Base-by-base conservation (phyloP, 2,113 vertebrate genomes). In the Forbesichthys papilliferus region DNA sequence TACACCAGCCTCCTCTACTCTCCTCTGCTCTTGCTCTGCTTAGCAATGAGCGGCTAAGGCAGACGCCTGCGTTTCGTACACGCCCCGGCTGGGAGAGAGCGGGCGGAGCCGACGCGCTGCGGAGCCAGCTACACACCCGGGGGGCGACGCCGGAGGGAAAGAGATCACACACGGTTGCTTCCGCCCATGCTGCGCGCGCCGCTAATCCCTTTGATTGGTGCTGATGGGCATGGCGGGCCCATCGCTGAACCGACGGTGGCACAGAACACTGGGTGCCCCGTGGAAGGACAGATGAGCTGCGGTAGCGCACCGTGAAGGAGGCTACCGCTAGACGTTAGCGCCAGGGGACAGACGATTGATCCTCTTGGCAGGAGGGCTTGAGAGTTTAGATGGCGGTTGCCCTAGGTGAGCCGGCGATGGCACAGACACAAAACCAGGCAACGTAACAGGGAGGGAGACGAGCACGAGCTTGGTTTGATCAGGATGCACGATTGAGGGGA, bases 181-280 rank as follows among this genome's bases (percentile, higher is more conserved):
- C 88, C 88, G 84, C 82, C 71, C 71, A 87, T 88, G 79, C 86
- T 87, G 89, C 87, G 82, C 86, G 86, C 76, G 47, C 87, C 70
- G 81, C 92, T 92, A 91, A 92, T 93, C 89, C 87, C 27, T 27
- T 42, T 91, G 91, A 90, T 79, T 80, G 87, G 78, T 91, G 93
- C 92, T 90, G 92, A 93, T 92, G 78, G 84, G 77, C 13, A 67
- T 73, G 86, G 88, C 3, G 71, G 71, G 77, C 88, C 89, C 77
- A 92, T 92, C 90, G 90, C 92, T 84, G 77, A 79, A 83, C 75
- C 69, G 53, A 55, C 48, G 46, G 47, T 27, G 46, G 71, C 59
- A 66, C 62, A 27, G 1, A 27, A 60, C 10, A 70, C 67, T 69
- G 16, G 73, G 48, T 6, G 33, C 33, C 48, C 27, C 9, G 12